Percentiles rank a stretch among this genome's conserved stretches.
Conservation (phyloP, 1,140 invertebrate genomes). For the Phortica variegata region DNA sequence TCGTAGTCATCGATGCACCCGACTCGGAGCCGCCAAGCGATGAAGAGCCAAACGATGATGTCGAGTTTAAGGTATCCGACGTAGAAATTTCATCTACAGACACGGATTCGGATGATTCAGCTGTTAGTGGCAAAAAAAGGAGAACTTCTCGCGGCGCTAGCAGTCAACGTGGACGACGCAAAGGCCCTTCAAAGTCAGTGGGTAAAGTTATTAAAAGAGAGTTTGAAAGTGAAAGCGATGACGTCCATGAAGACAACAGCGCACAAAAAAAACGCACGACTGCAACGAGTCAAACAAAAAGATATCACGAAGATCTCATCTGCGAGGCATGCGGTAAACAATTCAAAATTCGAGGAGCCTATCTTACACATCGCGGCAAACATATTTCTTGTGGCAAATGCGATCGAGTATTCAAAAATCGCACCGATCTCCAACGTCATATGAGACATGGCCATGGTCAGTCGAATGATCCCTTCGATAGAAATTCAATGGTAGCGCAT, state of each 20-base stretch:
- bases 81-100: slow-evolving; percentile 48
- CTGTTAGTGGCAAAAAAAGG: slow-evolving; percentile 32
- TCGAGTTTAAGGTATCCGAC: slow-evolving; percentile 51
- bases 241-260: slow-evolving; percentile 12
- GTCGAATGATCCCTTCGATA: too few species aligned
- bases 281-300: background rate
- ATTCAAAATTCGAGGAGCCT: too few species aligned
- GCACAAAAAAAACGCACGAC: slow-evolving; percentile 20
- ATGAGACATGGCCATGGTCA: slow-evolving; percentile 1
- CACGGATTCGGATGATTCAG: slow-evolving; percentile 47
- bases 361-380: too few species aligned
- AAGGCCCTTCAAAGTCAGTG: slow-evolving; percentile 17
- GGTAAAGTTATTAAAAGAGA: too few species aligned
- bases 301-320: too few species aligned
- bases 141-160: slow-evolving; percentile 3
- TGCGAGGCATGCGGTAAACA: too few species aligned
- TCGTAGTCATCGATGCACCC: slow-evolving; percentile 56
- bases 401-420: too few species aligned
- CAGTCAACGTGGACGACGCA: slow-evolving; percentile 26
- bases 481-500: too few species aligned
- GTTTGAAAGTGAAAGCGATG: slow-evolving; percentile 53
- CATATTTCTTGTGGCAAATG: too few species aligned
- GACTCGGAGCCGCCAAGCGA: slow-evolving; percentile 45
- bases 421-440: too few species aligned
- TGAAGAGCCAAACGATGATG: slow-evolving; percentile 46